Conservation (phyloP, 1,140 invertebrate genomes). For the Popillia japonica region DNA sequence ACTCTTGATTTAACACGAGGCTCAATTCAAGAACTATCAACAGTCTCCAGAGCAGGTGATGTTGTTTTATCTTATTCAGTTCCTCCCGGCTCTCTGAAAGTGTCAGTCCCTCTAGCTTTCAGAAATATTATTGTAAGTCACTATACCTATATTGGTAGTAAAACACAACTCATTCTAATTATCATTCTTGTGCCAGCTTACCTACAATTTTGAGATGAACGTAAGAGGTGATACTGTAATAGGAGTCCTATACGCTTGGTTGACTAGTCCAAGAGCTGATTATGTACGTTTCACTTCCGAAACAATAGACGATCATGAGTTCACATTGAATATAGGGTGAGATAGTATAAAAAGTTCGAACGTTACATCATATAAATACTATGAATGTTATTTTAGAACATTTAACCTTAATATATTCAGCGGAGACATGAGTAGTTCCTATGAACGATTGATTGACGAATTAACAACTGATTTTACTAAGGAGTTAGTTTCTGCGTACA, state of each 20-base stretch:
- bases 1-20: background rate
- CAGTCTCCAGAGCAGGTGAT: background rate
- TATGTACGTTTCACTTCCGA: background rate
- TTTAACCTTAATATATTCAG: background rate
- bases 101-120: background rate
- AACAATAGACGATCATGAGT: background rate
- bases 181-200: background rate
- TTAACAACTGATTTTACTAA: background rate
- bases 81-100: background rate
- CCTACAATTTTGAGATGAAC: slow-evolving; percentile 1
- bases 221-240: background rate
- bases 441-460: background rate
- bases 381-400: background rate
- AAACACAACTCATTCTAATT: background rate
- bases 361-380: background rate
- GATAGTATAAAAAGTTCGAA: background rate
- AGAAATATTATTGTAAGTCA: background rate
- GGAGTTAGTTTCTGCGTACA: background rate
- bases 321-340: background rate
- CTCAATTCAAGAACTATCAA: background rate
- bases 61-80: background rate
- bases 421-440: slow-evolving; percentile 8
- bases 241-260: background rate
- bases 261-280: background rate
- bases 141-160: background rate